phyloP scores from a whole-genome alignment of 2,113 vertebrate species.

The Nannobrachium achirus region DNA sequence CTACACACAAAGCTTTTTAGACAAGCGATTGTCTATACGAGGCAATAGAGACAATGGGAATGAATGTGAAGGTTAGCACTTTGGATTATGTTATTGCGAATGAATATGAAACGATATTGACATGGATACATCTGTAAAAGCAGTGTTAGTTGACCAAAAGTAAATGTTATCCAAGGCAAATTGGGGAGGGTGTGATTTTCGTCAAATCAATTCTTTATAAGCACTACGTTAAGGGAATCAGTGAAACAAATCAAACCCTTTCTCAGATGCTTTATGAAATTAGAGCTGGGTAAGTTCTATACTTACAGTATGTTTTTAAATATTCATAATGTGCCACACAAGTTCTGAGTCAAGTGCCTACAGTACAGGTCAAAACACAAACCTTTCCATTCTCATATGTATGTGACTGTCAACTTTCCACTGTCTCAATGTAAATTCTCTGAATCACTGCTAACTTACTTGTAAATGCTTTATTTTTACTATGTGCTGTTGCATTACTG shows the following conservation, averaged over 20 bases:
- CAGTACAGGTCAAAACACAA: background rate
- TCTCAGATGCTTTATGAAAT: too few species aligned
- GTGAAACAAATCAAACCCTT: too few species aligned
- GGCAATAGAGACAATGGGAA: background rate
- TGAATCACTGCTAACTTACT: too few species aligned
- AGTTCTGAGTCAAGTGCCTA: background rate
- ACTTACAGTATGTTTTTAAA: background rate
- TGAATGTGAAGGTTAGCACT: background rate
- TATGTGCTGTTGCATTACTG: background rate
- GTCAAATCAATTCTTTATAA: too few species aligned
- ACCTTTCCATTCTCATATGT: too few species aligned
- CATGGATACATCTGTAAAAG: slow-evolving; percentile 8
- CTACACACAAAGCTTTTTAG: background rate
- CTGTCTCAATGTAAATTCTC: too few species aligned
- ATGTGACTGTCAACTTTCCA: background rate
- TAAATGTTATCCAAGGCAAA: background rate
- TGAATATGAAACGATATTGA: slow-evolving; percentile 23
- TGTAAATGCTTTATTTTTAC: background rate
- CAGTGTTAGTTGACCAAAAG: slow-evolving; percentile 5
- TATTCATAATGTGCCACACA: background rate
- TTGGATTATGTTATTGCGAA: background rate
- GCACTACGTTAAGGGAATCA: too few species aligned
- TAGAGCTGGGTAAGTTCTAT: too few species aligned
- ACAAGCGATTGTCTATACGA: slow-evolving; percentile 7
- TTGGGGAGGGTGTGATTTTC: too few species aligned